Percentiles rank a stretch among this genome's conserved stretches.
These are phyloP conservation scores for Leiothrix lutea DNA, from an alignment of 2,113 vertebrate species.

Conservation along the genomic window DNA sequence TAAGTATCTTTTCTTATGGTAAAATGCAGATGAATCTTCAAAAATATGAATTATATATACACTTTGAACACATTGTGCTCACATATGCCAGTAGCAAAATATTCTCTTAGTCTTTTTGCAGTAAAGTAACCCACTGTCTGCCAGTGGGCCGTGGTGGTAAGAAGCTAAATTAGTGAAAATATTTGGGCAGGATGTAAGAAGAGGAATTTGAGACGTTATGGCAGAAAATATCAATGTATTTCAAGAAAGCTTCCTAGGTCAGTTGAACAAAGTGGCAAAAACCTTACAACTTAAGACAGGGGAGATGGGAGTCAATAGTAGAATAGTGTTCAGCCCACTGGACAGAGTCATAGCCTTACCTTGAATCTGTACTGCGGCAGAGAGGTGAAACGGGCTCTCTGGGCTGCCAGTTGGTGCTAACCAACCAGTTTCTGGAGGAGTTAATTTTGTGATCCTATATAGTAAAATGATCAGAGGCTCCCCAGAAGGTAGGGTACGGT, in stretches of 20 bases:
- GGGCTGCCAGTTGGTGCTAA: background rate
- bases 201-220: background rate
- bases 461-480: background rate
- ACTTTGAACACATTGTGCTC: background rate
- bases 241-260: background rate
- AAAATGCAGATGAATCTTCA: background rate
- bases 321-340: background rate
- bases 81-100: background rate
- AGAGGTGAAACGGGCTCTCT: background rate
- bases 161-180: background rate
- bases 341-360: background rate
- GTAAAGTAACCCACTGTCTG: background rate
- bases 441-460: background rate
- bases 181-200: background rate
- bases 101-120: background rate
- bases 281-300: background rate
- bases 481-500: fast-evolving
- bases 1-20: background rate
- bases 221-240: background rate
- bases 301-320: background rate
- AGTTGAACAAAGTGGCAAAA: background rate
- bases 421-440: background rate
- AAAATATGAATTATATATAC: background rate
- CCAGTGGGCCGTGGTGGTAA: background rate
- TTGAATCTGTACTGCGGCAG: background rate